Conservation (phyloP, 2,888 invertebrate genomes). For the Dendrolimus houi region DNA sequence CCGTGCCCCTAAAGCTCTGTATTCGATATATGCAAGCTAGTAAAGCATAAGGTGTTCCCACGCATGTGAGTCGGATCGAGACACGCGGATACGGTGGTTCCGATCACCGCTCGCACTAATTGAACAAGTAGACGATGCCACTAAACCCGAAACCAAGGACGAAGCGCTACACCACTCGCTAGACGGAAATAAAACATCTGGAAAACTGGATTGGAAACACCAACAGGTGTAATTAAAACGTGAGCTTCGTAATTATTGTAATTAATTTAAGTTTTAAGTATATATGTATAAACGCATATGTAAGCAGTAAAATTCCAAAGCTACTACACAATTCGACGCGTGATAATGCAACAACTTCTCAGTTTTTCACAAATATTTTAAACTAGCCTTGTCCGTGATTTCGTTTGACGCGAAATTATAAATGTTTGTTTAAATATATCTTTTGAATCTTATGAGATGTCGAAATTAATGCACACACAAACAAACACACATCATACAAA, state of each 20-base stretch:
- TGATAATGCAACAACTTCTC: no score
- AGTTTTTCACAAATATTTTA: no score
- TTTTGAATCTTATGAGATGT: no score
- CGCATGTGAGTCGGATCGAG: conserved; percentile 41
- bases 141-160: conserved; percentile 17
- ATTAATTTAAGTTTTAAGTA: background rate
- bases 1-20: conserved; percentile 1
- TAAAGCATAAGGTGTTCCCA: conserved; percentile 48
- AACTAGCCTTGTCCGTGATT: no score
- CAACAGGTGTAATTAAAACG: background rate
- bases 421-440: no score
- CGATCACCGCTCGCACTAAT: conserved; percentile 67
- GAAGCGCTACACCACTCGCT: conserved; percentile 26
- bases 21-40: conserved; percentile 21
- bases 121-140: conserved; percentile 37
- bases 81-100: conserved; percentile 61
- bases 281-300: no score
- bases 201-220: conserved; percentile 1
- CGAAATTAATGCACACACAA: no score
- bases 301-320: no score
- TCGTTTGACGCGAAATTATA: no score
- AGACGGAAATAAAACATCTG: conserved; percentile 16
- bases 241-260: background rate
- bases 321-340: no score
- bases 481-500: no score